Conservation (phyloP, 2,888 invertebrate genomes). For the Blera fallax region DNA sequence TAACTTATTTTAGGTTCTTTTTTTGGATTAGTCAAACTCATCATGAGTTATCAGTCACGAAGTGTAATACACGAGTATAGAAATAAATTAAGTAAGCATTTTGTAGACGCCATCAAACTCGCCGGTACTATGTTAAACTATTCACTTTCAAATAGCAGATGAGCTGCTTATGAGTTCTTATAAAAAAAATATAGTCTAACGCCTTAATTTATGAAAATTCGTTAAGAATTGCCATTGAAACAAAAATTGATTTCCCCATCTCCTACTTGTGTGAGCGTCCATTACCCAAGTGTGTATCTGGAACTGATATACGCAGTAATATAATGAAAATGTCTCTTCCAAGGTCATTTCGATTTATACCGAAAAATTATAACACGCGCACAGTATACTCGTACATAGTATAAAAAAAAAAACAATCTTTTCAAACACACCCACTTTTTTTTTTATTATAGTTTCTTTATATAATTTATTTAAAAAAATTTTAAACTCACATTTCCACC, state of each 20-base stretch:
- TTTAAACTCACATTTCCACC: conserved; percentile 41
- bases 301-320: not conserved
- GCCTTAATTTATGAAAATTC: not conserved
- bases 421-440: not conserved
- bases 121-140: no score
- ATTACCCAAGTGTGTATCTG: not conserved
- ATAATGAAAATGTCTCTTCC: not conserved
- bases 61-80: no score
- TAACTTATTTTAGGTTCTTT: no score
- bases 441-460: not conserved
- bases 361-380: not conserved
- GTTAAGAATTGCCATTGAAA: not conserved
- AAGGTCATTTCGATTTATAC: conserved; percentile 11
- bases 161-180: no score
- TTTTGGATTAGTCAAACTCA: no score
- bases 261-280: not conserved
- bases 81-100: no score
- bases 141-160: not conserved
- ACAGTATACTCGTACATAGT: not conserved
- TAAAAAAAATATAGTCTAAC: not conserved
- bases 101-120: no score
- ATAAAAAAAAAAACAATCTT: not conserved
- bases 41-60: no score
- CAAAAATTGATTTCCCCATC: not conserved
- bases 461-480: not conserved